A percentile compares a stretch with the other conserved stretches of the same genome.
Evolutionary conservation across 2,888 invertebrate species (phyloP).

Genomic region (Beris morrisii): DNA sequence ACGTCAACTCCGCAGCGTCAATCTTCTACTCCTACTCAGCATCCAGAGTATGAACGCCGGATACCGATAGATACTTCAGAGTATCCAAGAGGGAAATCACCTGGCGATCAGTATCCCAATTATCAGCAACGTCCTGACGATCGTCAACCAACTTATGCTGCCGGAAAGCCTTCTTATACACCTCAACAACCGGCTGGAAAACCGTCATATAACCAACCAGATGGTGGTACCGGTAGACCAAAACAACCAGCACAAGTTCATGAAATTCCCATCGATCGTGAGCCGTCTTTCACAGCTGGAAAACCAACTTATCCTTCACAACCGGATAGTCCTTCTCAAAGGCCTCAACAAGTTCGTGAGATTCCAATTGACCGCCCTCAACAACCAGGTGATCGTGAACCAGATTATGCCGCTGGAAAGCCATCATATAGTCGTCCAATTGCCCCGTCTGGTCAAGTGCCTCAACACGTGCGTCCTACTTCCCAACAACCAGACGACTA

Average conservation of each 20-base stretch:
- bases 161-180: slow-evolving; percentile 28
- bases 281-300: neutral
- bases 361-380: neutral
- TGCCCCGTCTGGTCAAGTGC: neutral
- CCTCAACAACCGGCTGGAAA: slow-evolving; percentile 19
- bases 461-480: neutral
- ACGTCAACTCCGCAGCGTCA: no score
- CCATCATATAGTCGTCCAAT: slow-evolving; percentile 4
- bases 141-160: slow-evolving; percentile 8
- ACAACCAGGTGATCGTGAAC: slow-evolving; percentile 1
- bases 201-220: slow-evolving; percentile 9
- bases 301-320: neutral
- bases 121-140: neutral
- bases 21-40: neutral
- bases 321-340: neutral
- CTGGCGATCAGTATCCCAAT: neutral
- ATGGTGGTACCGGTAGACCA: neutral
- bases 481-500: neutral
- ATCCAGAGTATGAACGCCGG: neutral
- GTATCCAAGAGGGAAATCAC: slow-evolving; percentile 9
- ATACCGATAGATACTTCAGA: slow-evolving; percentile 12
- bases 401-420: neutral
- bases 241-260: slow-evolving; percentile 6
- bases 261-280: slow-evolving; percentile 12
- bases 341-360: neutral